Evolutionary conservation across 2,797 vertebrate species (phyloP), one percentile per base, ranked within the genome.

Genomic region (Sebastes vulpes): DNA sequence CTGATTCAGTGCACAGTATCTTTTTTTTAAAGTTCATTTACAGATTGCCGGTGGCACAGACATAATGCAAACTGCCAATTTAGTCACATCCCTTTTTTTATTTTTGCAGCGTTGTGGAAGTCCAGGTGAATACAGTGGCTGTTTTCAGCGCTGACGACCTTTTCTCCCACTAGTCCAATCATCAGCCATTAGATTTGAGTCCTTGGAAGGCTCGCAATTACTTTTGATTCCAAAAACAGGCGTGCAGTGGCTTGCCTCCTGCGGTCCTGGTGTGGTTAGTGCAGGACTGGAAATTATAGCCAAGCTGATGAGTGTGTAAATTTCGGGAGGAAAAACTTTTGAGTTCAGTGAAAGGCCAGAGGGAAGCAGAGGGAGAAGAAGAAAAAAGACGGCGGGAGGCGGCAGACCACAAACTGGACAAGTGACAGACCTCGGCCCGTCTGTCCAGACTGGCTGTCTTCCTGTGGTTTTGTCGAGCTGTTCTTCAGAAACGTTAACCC

Each of bases 371-470:
- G 64, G 63, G 32, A 77, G 59, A 71, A 72, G 72, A 68, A 79
- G 48, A 82, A 16, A 82, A 82, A 77, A 77, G 72, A 85, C 31
- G 83, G 81, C 14, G 54, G 68, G 70, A 78, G 83, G 84, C 77
- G 14, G 79, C 23, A 31, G 84, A 92, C 92, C 88, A 65, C 92
- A 81, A 83, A 65, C 90, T 95, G 95, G 93, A 93, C 83, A 57
- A 77, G 89, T 84, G 91, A 94, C 95, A 92, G 92, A 84, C 87
- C 79, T 92, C 82, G 78, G 68, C 38, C 84, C 71, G 65, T 89
- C 87, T 83, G 52, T 94, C 89, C 93, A 94, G 92, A 93, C 91
- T 93, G 90, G 88, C 93, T 94, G 93, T 91, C 94, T 95, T 96
- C 88, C 88, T 94, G 94, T 61, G 91, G 93, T 90, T 93, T 89